Evolutionary conservation across 2,797 vertebrate species (phyloP), one percentile per base, ranked within the genome.

Genomic region (Syndactyla subalaris): DNA sequence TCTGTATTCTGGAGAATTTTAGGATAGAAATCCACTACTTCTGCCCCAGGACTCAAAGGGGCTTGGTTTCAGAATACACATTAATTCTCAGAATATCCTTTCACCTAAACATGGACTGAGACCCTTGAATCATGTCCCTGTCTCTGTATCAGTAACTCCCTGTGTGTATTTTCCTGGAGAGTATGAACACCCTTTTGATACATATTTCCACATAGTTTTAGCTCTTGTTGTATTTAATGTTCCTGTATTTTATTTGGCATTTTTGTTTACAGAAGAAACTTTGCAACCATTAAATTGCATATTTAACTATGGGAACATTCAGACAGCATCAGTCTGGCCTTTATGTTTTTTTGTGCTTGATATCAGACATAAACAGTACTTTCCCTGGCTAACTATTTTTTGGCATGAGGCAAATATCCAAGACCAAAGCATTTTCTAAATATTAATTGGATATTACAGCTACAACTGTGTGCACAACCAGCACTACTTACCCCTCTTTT

Each of bases 371-470:
- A 51, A 88, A 71, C 12, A 88, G 30, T 34, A 73, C 38, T 52
- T 59, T 77, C 36, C n/a, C 63, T 39, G 30, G 32, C 38, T 92
- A 94, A 87, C 77, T 83, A 27, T 8, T 85, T 63, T 89, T 94
- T 91, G 41, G 74, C 81, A 84, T 30, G 30, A 77, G 36, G 39
- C 23, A 89, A 92, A 65, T 36, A 85, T 49, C 54, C 57, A 88
- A 89, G 61, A 65, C 24, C 57, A 63, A 6, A 80, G 32, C 32
- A 82, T 85, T 89, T 94, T 79, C 49, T 3, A 66, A 73, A 71
- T 75, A 92, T 67, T 79, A 94, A 88, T 88, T 93, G 63, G 65
- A n/a, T 85, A 83, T 54, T 89, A 79, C 46, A 92, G 72, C 18
- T 51, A 81, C 65, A 95, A 76, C 62, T 83, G 61, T 24, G 22